Evolutionary conservation across 2,888 invertebrate genomes (phyloP).

Genomic region (Idaea straminata): DNA sequence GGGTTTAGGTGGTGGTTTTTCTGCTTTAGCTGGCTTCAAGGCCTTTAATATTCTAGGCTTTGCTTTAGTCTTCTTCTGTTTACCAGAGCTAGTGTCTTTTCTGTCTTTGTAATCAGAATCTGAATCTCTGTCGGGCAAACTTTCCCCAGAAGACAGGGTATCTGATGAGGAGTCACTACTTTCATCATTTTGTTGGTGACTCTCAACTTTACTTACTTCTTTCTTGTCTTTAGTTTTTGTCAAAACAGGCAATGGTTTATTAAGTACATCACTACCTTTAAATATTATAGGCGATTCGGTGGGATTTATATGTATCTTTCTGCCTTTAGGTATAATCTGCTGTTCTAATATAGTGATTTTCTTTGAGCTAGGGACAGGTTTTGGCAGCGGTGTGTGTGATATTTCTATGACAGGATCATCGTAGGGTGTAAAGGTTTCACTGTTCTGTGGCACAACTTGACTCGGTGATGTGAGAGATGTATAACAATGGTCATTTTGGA

Average conservation of each 20-base stretch:
- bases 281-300: conserved; percentile 56
- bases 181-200: conserved; percentile 68
- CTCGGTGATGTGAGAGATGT: conserved; percentile 85
- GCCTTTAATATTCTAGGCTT: conserved; percentile 68
- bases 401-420: conserved; percentile 73
- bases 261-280: conserved; percentile 66
- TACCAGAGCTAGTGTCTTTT: conserved; percentile 53
- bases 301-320: conserved; percentile 64
- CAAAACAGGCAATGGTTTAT: conserved; percentile 56
- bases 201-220: conserved; percentile 44
- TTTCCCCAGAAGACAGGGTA: conserved; percentile 74
- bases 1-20: conserved; percentile 54
- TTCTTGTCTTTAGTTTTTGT: conserved; percentile 53
- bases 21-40: conserved; percentile 39
- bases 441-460: conserved; percentile 62
- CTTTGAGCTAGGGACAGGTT: conserved; percentile 65
- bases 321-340: conserved; percentile 74
- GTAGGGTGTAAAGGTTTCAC: conserved; percentile 54
- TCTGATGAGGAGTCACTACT: conserved; percentile 70
- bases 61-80: conserved; percentile 54
- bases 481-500: conserved; percentile 90
- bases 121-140: conserved; percentile 81
- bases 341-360: conserved; percentile 75
- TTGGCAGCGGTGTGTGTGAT: conserved; percentile 65
- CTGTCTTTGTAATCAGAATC: conserved; percentile 81